Conservation (phyloP, 1,140 invertebrate genomes). For the Venturia canescens region DNA sequence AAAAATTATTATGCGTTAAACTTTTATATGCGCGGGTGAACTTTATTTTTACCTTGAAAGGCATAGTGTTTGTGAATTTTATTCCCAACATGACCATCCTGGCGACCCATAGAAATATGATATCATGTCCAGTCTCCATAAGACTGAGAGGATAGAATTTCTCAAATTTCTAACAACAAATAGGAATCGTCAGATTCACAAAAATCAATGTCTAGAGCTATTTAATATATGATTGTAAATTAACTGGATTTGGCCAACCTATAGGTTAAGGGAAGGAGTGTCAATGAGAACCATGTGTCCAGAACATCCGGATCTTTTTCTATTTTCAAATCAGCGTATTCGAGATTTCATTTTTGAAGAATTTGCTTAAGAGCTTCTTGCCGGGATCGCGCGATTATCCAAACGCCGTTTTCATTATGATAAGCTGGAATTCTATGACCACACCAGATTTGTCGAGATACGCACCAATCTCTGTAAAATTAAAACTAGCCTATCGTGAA, state of each 20-base stretch:
- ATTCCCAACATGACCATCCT: slow-evolving; percentile 97
- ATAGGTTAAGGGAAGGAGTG: slow-evolving; percentile 93
- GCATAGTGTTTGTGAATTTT: slow-evolving; percentile 89
- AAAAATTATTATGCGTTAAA: slow-evolving; percentile 30
- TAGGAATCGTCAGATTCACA: background rate
- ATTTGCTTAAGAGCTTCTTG: slow-evolving; percentile 80
- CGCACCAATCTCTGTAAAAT: slow-evolving; percentile 93
- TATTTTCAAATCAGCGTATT: slow-evolving; percentile 77
- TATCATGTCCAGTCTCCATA: slow-evolving; percentile 99
- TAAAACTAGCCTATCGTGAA: background rate
- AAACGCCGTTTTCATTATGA: slow-evolving; percentile 78
- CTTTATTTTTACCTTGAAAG: slow-evolving; percentile 82
- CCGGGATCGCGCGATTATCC: slow-evolving; percentile 82
- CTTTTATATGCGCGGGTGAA: background rate
- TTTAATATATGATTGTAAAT: slow-evolving; percentile 32
- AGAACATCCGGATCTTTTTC: slow-evolving; percentile 94
- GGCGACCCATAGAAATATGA: slow-evolving; percentile 99
- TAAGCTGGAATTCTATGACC: slow-evolving; percentile 98
- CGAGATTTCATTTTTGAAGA: slow-evolving; percentile 78
- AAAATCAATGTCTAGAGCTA: slow-evolving; percentile 4
- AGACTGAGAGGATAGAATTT: slow-evolving; percentile 91
- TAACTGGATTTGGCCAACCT: slow-evolving; percentile 92
- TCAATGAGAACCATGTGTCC: slow-evolving; percentile 99
- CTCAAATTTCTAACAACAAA: slow-evolving; percentile 32
- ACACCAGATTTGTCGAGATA: slow-evolving; percentile 99